Evolutionary conservation across 1,140 invertebrate genomes (phyloP).

Genomic region (Caenorhabditis brenneri): DNA sequence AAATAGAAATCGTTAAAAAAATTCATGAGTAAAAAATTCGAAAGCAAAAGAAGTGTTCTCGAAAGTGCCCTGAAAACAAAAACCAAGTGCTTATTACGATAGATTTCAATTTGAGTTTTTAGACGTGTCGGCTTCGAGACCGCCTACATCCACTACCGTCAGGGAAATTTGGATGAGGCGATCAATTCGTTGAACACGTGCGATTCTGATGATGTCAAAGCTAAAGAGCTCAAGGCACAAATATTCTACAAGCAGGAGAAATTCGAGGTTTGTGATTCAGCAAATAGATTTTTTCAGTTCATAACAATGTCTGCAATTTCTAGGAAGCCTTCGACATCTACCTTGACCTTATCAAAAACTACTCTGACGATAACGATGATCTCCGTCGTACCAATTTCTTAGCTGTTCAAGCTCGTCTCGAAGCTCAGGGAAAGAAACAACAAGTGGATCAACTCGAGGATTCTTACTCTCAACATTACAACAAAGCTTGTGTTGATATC

Average conservation of each 20-base stretch:
- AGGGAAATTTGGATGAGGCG: conserved; percentile 14
- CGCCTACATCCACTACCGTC: conserved; percentile 49
- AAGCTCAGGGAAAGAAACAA: conserved; percentile 21
- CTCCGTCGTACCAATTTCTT: conserved; percentile 42
- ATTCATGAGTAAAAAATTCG: no score
- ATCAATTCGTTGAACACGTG: conserved; percentile 4
- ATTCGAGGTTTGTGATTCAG: neutral
- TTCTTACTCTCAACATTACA: conserved; percentile 47
- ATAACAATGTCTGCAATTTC: neutral
- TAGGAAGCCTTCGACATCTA: conserved; percentile 44
- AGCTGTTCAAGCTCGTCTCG: conserved; percentile 47
- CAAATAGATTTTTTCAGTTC: neutral
- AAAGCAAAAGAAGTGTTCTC: no score
- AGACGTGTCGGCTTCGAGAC: conserved; percentile 44
- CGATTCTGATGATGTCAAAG: conserved; percentile 6
- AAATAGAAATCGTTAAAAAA: no score
- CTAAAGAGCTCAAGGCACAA: conserved; percentile 49
- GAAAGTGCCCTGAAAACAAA: no score
- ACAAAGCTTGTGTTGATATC: conserved; percentile 41
- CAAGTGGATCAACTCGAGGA: neutral
- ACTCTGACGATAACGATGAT: conserved; percentile 45
- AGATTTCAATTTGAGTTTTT: neutral
- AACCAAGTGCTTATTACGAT: no score
- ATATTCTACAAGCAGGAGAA: conserved; percentile 44
- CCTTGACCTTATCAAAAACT: conserved; percentile 39